Evolutionary conservation across 2,797 vertebrate species (phyloP).

Genomic region (Enteromius viviparus): DNA sequence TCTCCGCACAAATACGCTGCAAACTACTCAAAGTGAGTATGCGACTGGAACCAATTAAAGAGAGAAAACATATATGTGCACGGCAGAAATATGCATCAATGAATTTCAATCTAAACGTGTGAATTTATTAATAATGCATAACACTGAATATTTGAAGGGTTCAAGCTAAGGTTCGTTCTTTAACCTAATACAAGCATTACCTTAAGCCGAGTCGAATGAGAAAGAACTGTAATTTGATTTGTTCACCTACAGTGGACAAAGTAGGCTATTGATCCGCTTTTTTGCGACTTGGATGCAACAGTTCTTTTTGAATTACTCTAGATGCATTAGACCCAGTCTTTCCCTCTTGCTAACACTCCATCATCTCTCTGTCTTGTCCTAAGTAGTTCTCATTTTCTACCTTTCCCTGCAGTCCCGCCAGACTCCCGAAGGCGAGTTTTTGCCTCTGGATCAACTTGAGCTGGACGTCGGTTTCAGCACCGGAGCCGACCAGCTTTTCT

Average conservation of each 20-base stretch:
- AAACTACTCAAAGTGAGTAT: conserved; percentile 97
- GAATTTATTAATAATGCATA: not conserved
- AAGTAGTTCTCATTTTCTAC: conserved; percentile 23
- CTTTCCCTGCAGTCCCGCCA: conserved; percentile 60
- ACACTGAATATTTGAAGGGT: not conserved
- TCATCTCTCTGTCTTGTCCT: not conserved
- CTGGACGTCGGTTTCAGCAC: conserved; percentile 69
- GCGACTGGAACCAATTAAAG: not conserved
- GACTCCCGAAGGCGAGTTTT: conserved; percentile 68
- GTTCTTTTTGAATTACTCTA: not conserved
- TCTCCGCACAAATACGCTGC: conserved; percentile 98
- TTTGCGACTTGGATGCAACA: conserved; percentile 29
- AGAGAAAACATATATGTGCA: not conserved
- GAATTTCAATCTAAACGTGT: not conserved
- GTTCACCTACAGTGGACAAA: conserved; percentile 11
- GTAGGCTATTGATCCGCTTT: conserved; percentile 27
- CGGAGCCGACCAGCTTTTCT: conserved; percentile 68
- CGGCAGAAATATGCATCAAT: not conserved
- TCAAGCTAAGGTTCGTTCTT: conserved; percentile 1
- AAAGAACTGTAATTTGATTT: conserved; percentile 39
- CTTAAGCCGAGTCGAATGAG: conserved; percentile 20
- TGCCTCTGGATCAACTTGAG: conserved; percentile 68
- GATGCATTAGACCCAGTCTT: not conserved
- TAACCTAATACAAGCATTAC: not conserved
- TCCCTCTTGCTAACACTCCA: not conserved